Evolutionary conservation across 2,113 vertebrate genomes (phyloP), one percentile per base, ranked within the genome.

Genomic region (Alethe diademata): DNA sequence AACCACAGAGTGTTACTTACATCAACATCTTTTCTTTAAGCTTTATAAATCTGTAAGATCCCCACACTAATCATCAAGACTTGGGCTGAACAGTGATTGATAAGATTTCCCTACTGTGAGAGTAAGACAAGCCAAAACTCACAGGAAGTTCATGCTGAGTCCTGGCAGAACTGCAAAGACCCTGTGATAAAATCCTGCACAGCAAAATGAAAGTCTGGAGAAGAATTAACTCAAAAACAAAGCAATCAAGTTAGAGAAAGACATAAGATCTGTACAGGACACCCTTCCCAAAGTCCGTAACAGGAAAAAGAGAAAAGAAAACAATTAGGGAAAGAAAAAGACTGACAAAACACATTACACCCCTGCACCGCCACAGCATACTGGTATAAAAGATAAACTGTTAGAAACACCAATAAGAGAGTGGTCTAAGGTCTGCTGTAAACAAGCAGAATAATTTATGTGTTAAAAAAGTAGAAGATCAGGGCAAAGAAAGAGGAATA

Each of bases 261-360:
- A 26, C 1, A 8, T 3, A 19, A 72, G 12, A 82, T 24, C 38
- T 36, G 16, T 23, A 42, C 5, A 78, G 35, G 6, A 67, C 28
- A 71, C 12, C 19, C 17, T 65, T 78, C 48, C 19, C 23, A 61
- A 86, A 87, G 23, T 35, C 28, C 14, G 22, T 22, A 43, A 26
- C 12, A 22, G 19, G 18, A 40, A 70, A 47, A 19, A 40, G 9
- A 56, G 3, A 7, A 66, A 81, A 42, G 2, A 56, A 81, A 88
- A 53, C 5, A 24, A 17, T 4, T 28, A 1, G 9, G 50, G 2
- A 19, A 6, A 7, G 19, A 31, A 17, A 36, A 31, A 26, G 0
- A 24, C 6, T 29, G 40, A 45, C 3, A 19, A 72, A 82, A 69
- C 6, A 23, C 8, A 7, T 58, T 19, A 36, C 10, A 33, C 1